Evolutionary conservation across 64 coral and sea anemone genomes (phyloP).

Genomic region (Montipora sp.): DNA sequence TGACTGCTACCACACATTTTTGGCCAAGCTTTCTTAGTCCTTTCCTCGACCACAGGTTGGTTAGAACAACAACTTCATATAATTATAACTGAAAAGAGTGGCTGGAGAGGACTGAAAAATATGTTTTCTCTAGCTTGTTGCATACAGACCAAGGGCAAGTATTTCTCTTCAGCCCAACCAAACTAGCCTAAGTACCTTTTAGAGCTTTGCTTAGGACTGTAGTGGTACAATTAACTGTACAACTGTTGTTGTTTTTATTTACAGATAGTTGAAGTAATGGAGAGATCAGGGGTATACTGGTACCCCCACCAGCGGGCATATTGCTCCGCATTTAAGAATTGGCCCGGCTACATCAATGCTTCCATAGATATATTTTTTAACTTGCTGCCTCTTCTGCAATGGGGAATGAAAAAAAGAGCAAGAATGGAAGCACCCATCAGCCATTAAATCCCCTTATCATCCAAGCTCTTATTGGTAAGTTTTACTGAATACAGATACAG

Average conservation of each 20-base stretch:
- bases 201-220: conserved; percentile 5
- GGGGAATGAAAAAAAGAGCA: conserved; percentile 58
- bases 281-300: conserved; percentile 63
- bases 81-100: conserved; percentile 8
- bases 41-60: too few relatives aligned
- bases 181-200: conserved; percentile 25
- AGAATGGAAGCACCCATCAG: conserved; percentile 9
- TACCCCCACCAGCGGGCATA: conserved; percentile 60
- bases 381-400: conserved; percentile 41
- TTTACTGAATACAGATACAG: conserved; percentile 20
- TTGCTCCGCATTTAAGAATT: conserved; percentile 37
- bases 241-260: conserved; percentile 7
- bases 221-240: conserved; percentile 20
- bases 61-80: neutral
- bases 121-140: conserved; percentile 14
- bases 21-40: too few relatives aligned
- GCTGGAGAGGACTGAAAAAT: conserved; percentile 17
- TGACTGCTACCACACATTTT: too few relatives aligned
- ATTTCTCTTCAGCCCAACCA: conserved; percentile 24
- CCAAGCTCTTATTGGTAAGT: conserved; percentile 55
- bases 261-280: conserved; percentile 58
- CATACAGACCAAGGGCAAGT: conserved; percentile 12
- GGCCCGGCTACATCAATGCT: conserved; percentile 54
- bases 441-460: conserved; percentile 41
- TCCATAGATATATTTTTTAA: conserved; percentile 53